These are phyloP conservation scores for Galerucella calmariensis DNA, from an alignment of 2,888 invertebrate genomes.

Conservation along the genomic window DNA sequence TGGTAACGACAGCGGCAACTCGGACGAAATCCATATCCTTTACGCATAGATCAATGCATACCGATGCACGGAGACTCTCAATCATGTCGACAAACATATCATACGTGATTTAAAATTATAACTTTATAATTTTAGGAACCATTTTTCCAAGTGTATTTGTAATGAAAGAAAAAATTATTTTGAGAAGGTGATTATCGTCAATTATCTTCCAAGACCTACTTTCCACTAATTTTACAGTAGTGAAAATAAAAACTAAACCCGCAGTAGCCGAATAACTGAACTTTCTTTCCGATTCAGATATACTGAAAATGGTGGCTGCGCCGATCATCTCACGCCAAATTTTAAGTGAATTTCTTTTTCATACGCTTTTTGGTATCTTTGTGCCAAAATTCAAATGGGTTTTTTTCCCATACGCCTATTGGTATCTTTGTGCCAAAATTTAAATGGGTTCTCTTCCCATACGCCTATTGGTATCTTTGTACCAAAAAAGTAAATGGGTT, in stretches of 20 bases:
- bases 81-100: conserved; percentile 32
- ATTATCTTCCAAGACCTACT: no score
- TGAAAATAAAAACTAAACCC: no score
- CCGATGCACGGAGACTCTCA: conserved; percentile 61
- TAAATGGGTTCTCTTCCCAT: no score
- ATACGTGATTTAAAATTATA: not conserved
- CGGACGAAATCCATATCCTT: conserved; percentile 61
- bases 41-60: conserved; percentile 60
- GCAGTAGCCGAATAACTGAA: no score
- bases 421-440: not conserved
- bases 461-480: no score
- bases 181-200: no score
- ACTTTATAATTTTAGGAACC: not conserved
- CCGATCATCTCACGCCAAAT: not conserved
- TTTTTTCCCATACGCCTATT: not conserved
- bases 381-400: not conserved
- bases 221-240: no score
- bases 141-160: no score
- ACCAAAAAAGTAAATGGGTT: no score
- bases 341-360: not conserved
- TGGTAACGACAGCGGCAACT: conserved; percentile 53
- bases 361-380: not conserved
- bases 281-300: not conserved
- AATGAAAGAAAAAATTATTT: no score
- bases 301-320: not conserved